A percentile compares a stretch with the other conserved stretches of the same genome.
These are phyloP conservation scores for Cephus rjabovi DNA, from an alignment of 2,888 invertebrate genomes.

Conservation along the genomic window DNA sequence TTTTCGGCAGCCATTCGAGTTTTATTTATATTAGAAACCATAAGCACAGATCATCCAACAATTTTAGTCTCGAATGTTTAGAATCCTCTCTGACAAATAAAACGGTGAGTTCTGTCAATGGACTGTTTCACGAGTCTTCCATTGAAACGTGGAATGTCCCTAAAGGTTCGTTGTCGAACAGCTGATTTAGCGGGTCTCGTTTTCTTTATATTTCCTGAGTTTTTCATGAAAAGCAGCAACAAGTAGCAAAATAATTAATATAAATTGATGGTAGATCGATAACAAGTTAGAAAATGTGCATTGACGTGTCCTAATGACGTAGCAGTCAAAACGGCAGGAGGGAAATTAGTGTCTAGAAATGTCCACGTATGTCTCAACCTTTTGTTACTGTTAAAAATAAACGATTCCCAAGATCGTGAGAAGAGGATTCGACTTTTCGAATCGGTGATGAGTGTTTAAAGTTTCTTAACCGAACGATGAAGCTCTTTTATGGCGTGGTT, in stretches of 20 bases:
- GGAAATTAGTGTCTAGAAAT: conserved; percentile 29
- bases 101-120: not conserved
- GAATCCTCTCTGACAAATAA: not conserved
- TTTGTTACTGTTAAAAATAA: conserved; percentile 28
- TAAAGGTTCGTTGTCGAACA: conserved; percentile 13
- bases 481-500: conserved; percentile 31
- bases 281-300: conserved; percentile 25
- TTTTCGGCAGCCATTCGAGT: not conserved
- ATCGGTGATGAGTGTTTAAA: conserved; percentile 29
- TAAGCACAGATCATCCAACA: not conserved
- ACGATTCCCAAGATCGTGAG: conserved; percentile 4
- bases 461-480: conserved; percentile 29
- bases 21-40: not conserved
- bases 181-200: conserved; percentile 9
- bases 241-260: not conserved
- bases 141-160: conserved; percentile 16
- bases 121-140: not conserved
- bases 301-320: conserved; percentile 59
- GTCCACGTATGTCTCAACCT: conserved; percentile 50
- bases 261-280: not conserved
- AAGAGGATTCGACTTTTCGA: not conserved
- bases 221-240: conserved; percentile 1
- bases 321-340: conserved; percentile 22
- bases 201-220: not conserved
- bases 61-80: not conserved